Percentiles rank a stretch among this genome's conserved stretches.
These are phyloP conservation scores for Dolichallabes microphthalmus DNA, from an alignment of 2,113 vertebrate genomes.

Conservation along the genomic window DNA sequence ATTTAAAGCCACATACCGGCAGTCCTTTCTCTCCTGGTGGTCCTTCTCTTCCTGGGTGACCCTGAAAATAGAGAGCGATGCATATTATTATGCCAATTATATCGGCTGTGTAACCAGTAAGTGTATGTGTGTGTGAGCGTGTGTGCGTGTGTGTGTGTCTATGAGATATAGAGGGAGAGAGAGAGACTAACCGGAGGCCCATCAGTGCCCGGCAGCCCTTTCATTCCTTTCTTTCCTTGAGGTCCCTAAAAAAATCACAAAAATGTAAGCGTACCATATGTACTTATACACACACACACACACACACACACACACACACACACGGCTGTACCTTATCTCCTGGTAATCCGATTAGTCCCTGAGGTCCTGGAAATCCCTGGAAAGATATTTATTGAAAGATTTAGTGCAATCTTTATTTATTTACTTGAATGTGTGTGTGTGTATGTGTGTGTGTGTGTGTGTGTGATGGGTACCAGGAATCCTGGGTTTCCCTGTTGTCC, in stretches of 20 bases:
- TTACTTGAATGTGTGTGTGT: not conserved
- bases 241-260: constrained; percentile 75
- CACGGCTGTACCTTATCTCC: constrained; percentile 80
- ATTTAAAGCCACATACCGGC: constrained; percentile 66
- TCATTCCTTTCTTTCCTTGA: constrained; percentile 81
- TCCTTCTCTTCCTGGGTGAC: constrained; percentile 87
- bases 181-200: constrained; percentile 78
- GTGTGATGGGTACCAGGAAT: constrained; percentile 71
- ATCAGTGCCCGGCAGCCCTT: constrained; percentile 80
- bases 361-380: constrained; percentile 88
- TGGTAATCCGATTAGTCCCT: constrained; percentile 82
- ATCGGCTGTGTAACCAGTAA: not conserved
- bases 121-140: constrained; percentile 22
- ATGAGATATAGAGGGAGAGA: not conserved
- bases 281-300: not conserved
- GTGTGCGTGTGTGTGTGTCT: constrained; percentile 19
- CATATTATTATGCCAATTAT: not conserved
- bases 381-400: constrained; percentile 10
- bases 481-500: constrained; percentile 91
- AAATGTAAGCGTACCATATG: not conserved
- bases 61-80: constrained; percentile 64
- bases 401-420: constrained; percentile 16
- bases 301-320: not conserved
- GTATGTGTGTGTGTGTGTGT: constrained; percentile 1
- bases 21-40: constrained; percentile 85